Percentiles rank a stretch among this genome's conserved stretches.
Evolutionary conservation across 2,797 vertebrate species (phyloP).

Genomic region (Sebastolobus altivelis): DNA sequence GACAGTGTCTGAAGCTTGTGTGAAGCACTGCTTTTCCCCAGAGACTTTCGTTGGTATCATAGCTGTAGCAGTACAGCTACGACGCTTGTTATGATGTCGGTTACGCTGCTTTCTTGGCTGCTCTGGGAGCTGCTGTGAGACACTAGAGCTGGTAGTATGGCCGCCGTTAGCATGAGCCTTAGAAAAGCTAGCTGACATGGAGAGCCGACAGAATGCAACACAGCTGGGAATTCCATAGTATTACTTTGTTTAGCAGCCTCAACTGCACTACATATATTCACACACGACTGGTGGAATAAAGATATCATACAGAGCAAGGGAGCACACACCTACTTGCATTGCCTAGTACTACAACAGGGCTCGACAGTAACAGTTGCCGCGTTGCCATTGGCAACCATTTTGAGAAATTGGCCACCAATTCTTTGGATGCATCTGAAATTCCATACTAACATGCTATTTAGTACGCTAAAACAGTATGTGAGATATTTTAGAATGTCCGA

Average conservation of each 20-base stretch:
- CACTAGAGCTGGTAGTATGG: not conserved
- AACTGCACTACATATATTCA: not conserved
- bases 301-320: not conserved
- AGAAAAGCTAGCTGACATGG: constrained; percentile 4
- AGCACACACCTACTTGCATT: not conserved
- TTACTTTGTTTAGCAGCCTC: not conserved
- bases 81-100: constrained; percentile 1
- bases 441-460: too few species aligned
- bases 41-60: constrained; percentile 20
- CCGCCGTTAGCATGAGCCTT: constrained; percentile 8
- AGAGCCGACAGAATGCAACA: not conserved
- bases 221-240: constrained; percentile 14
- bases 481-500: too few species aligned
- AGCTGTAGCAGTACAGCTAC: constrained; percentile 7
- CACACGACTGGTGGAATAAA: not conserved
- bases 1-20: constrained; percentile 9
- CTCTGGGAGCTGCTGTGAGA: not conserved
- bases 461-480: too few species aligned
- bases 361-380: not conserved
- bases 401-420: not conserved
- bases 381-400: not conserved
- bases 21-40: constrained; percentile 19
- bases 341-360: not conserved
- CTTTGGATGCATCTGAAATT: too few species aligned
- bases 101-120: not conserved